Evolutionary conservation across 2,113 vertebrate genomes (phyloP), one percentile per base, ranked within the genome.

Genomic region (Malaclemys terrapin): DNA sequence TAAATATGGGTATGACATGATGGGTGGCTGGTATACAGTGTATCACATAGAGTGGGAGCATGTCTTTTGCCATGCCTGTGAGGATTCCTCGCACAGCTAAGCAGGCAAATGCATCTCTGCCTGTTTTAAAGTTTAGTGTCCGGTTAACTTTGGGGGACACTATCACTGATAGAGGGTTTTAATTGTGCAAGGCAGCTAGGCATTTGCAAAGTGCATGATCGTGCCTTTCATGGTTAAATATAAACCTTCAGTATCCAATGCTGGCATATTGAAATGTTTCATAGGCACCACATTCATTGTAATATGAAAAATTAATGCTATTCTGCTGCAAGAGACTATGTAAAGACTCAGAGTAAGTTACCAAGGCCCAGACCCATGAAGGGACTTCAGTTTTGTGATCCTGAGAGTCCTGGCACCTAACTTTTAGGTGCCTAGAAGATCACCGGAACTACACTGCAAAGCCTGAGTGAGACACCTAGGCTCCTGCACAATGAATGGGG

Each of bases 181-280:
- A 86, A 24, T 13, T 94, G 86, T 84, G 27, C 19, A 89, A 87
- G 93, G 14, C 90, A 90, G 13, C n/a, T 91, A 62, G 82, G 59
- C 29, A 31, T 82, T 17, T 47, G 53, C 57, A 93, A 56, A 56
- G 54, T 56, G 24, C 22, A 25, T 90, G 22, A 11, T 94, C 57
- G 76, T 10, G 29, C 84, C 88, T 38, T 94, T 93, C 85, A 38
- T 2, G 84, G 45, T 83, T 89, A 72, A 8, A 57, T 2, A 1
- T 57, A 53, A 85, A 85, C 91, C 85, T 93, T n/a, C 75, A 45
- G 42, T 10, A 53, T 86, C 27, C 9, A 49, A 9, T 69, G 82
- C 12, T 80, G 80, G 76, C 87, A 69, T 22, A 69, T 4, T 13
- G 52, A 1, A 85, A 87, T 84, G 49, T 85, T 5, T 90, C 75